Conservation (phyloP, 2,888 invertebrate genomes). For the Pterostichus niger region DNA sequence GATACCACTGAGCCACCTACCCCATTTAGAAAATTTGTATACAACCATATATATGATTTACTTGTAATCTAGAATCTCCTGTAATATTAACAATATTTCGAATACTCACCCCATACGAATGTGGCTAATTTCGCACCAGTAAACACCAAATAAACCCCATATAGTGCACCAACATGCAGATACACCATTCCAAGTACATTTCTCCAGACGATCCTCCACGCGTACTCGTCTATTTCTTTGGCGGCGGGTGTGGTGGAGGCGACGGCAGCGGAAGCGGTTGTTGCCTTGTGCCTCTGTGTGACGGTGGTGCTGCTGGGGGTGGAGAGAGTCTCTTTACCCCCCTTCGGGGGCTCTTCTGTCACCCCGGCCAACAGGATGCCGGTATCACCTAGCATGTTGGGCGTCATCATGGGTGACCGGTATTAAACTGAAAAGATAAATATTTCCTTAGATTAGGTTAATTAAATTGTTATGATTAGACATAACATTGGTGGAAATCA, state of each 20-base stretch:
- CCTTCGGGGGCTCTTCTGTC: constrained; percentile 36
- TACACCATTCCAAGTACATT: constrained; percentile 87
- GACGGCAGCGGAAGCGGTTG: constrained; percentile 2
- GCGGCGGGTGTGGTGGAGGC: constrained; percentile 7
- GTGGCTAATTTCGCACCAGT: constrained; percentile 78
- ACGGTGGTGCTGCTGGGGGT: background rate
- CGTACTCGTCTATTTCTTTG: constrained; percentile 69
- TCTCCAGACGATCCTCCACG: constrained; percentile 88
- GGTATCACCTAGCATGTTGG: constrained; percentile 60
- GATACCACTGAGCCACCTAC: too few relatives aligned
- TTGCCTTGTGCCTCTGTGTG: constrained; percentile 14
- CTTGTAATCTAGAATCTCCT: too few relatives aligned
- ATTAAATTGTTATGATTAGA: too few relatives aligned
- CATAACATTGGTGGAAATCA: too few relatives aligned
- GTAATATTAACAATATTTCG: background rate
- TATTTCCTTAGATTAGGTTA: too few relatives aligned
- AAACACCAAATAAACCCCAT: constrained; percentile 81
- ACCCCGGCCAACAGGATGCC: constrained; percentile 59
- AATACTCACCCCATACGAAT: constrained; percentile 80
- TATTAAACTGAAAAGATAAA: background rate
- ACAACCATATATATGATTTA: too few relatives aligned
- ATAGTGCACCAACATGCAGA: constrained; percentile 83
- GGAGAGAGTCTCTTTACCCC: constrained; percentile 15
- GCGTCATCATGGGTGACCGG: constrained; percentile 54
- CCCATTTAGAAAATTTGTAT: too few relatives aligned